Evolutionary conservation across 2,888 invertebrate species (phyloP).

Genomic region (Darwinula stevensoni): DNA sequence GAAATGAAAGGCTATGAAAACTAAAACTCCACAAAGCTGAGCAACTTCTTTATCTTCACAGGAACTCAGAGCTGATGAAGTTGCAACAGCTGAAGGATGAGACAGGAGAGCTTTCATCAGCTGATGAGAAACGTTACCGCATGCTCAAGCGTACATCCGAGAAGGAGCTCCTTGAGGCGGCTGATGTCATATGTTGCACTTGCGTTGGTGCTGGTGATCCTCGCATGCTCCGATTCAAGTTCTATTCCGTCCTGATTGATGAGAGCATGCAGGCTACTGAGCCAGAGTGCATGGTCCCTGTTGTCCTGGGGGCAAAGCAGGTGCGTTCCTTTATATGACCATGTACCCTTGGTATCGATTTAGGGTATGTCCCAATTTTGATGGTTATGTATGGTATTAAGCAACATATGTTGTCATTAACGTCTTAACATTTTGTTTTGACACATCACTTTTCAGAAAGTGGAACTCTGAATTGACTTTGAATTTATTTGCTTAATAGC

Average conservation of each 20-base stretch:
- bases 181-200: constrained; percentile 96
- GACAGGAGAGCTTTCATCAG: constrained; percentile 81
- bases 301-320: constrained; percentile 86
- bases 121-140: constrained; percentile 79
- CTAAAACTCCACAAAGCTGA: too few relatives aligned
- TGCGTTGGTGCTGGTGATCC: constrained; percentile 97
- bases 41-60: constrained; percentile 10
- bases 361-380: too few relatives aligned
- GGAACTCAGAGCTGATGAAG: constrained; percentile 67
- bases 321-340: background rate
- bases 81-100: constrained; percentile 90
- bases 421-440: too few relatives aligned
- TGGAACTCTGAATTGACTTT: too few relatives aligned
- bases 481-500: too few relatives aligned
- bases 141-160: constrained; percentile 70
- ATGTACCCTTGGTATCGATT: background rate
- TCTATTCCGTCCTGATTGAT: constrained; percentile 84
- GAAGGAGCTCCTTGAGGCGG: constrained; percentile 63
- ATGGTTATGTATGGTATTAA: too few relatives aligned
- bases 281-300: constrained; percentile 96
- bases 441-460: too few relatives aligned
- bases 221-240: constrained; percentile 64
- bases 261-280: constrained; percentile 93
- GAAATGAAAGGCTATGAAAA: too few relatives aligned
- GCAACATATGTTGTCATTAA: too few relatives aligned